Evolutionary conservation across 1,140 invertebrate genomes (phyloP), one percentile per base, ranked within the genome.

Genomic region (Anoplophora glabripennis): DNA sequence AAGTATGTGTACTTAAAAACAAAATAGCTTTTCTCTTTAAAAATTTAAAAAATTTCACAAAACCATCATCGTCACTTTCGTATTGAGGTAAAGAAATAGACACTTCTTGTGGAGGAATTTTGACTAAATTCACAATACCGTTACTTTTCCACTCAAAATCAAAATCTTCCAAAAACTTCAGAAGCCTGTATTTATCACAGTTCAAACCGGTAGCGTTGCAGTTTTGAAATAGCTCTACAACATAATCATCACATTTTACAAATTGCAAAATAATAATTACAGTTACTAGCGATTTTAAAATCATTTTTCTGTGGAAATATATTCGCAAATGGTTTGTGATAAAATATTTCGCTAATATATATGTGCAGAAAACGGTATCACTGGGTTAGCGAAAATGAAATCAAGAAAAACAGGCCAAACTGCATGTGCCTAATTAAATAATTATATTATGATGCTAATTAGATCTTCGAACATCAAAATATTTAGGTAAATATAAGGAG

Each of bases 41-140:
- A 57, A 69, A 71, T 45, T 68, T 65, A 7, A 71, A 28, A 17
- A 71, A 42, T 37, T 68, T 71, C 15, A 57, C 56, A 15, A 60
- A 60, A 41, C 68, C 67, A 18, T 44, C 55, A 35, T 68, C 67
- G 15, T 35, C 37, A 9, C 33, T 33, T 15, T 59, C 35, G 36
- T 55, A 56, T 34, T 62, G 57, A 1, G 56, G 48, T 14, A 18
- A 37, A 21, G 21, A 10, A 46, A 63, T 59, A 49, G 60, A 12
- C 10, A 28, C 28, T n/a, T 42, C 17, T 21, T 63, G 53, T 8
- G 33, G 46, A 11, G 61, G 38, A 36, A 69, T 64, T 54, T 59
- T 59, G 15, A 71, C 56, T 11, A 71, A 47, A 58, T 64, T 67
- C 48, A 70, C 47, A 34, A 60, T 36, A 61, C 57, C 56, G 47